phyloP scores from a whole-genome alignment of 1,140 invertebrate species.

The Achatina immaculata region DNA sequence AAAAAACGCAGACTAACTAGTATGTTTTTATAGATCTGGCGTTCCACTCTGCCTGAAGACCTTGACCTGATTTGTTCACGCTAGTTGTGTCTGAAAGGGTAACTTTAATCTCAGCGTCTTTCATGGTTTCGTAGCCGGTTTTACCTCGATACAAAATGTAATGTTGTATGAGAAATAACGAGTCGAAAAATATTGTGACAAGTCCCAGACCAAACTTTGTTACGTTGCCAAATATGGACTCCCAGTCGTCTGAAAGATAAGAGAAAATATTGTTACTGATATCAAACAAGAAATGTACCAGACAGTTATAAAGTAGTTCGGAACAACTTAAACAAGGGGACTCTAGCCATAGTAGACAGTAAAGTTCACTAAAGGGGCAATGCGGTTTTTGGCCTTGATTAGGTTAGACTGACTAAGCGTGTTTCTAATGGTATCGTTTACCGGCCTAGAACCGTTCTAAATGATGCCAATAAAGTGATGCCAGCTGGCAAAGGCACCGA shows the following conservation, averaged over 20 bases:
- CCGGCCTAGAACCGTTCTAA: no score
- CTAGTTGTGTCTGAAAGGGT: background rate
- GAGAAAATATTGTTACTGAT: no score
- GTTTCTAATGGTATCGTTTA: no score
- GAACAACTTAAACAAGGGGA: background rate
- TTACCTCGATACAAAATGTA: slow-evolving; percentile 84
- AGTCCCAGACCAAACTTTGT: slow-evolving; percentile 97
- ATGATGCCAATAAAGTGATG: no score
- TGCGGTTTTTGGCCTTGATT: no score
- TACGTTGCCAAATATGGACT: slow-evolving; percentile 93
- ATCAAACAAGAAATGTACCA: background rate
- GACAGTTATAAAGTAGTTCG: no score
- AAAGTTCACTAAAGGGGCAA: background rate
- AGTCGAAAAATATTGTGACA: slow-evolving; percentile 94
- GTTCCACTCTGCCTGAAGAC: background rate
- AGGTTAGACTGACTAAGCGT: no score
- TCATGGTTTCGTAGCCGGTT: slow-evolving; percentile 33
- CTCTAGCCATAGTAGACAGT: background rate
- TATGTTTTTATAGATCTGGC: background rate
- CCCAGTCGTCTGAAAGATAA: slow-evolving; percentile 87
- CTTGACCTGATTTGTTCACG: background rate
- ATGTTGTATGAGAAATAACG: slow-evolving; percentile 97
- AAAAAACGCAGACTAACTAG: no score
- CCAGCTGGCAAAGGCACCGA: no score
- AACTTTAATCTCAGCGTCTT: slow-evolving; percentile 11